These are phyloP conservation scores for Gadus chalcogrammus DNA, from an alignment of 2,113 vertebrate genomes.

Conservation along the genomic window DNA sequence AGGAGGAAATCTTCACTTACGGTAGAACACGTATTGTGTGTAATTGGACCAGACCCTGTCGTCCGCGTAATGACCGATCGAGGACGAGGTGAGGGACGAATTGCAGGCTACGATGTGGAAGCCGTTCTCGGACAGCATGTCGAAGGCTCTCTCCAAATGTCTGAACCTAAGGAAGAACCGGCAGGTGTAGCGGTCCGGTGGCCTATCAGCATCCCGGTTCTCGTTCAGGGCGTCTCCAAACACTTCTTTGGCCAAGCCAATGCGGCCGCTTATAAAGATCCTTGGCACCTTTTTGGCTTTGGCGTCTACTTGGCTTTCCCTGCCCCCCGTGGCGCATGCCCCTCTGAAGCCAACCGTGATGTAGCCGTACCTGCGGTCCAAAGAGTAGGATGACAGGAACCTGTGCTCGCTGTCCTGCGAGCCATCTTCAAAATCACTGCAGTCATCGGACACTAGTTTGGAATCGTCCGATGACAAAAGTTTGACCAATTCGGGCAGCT, in stretches of 20 bases:
- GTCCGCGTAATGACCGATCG: constrained; percentile 84
- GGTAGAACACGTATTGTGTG: constrained; percentile 99
- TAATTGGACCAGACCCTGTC: constrained; percentile 97
- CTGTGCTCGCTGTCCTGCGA: constrained; percentile 89
- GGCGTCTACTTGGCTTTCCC: constrained; percentile 83
- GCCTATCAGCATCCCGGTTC: constrained; percentile 88
- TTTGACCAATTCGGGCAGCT: constrained; percentile 89
- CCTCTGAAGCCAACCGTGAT: constrained; percentile 89
- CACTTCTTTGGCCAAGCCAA: constrained; percentile 93
- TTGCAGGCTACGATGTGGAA: constrained; percentile 98
- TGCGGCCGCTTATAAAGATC: constrained; percentile 95
- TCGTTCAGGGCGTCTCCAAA: constrained; percentile 96
- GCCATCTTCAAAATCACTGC: constrained; percentile 88
- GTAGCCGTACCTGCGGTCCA: constrained; percentile 90
- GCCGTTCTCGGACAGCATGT: constrained; percentile 96
- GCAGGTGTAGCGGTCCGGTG: constrained; percentile 91
- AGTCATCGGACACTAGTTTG: constrained; percentile 84
- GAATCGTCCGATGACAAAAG: constrained; percentile 83
- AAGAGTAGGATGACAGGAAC: constrained; percentile 80
- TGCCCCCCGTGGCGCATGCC: constrained; percentile 76
- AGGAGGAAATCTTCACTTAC: constrained; percentile 80
- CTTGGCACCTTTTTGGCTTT: constrained; percentile 88
- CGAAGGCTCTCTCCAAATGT: constrained; percentile 95
- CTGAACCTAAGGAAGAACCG: constrained; percentile 94
- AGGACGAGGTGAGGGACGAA: constrained; percentile 88